phyloP scores from a whole-genome alignment of 2,113 vertebrate genomes.

The Perca fluviatilis region DNA sequence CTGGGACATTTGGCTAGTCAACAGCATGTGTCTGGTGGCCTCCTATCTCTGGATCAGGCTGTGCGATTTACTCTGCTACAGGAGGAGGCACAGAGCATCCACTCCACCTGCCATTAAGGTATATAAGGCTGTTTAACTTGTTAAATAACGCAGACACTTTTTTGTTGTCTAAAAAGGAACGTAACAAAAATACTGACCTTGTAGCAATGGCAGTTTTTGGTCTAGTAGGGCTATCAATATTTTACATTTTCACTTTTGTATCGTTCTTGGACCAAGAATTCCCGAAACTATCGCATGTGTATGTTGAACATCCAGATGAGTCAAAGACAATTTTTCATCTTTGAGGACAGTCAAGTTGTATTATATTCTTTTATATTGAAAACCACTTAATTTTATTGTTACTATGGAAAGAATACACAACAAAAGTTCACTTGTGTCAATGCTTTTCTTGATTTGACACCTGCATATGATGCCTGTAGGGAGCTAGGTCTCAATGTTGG shows the following conservation, averaged over 20 bases:
- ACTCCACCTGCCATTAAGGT: constrained; percentile 86
- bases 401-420: not conserved
- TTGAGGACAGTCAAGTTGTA: constrained; percentile 3
- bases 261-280: not conserved
- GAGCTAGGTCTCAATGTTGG: not conserved
- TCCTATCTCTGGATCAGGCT: constrained; percentile 87
- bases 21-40: constrained; percentile 86
- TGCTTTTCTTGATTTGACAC: not conserved
- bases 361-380: not conserved
- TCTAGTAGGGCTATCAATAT: not conserved
- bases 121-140: constrained; percentile 66
- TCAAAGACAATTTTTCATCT: not conserved
- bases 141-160: not conserved
- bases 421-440: not conserved
- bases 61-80: constrained; percentile 81
- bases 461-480: not conserved
- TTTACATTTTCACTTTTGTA: not conserved
- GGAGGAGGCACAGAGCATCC: constrained; percentile 80
- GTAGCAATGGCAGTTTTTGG: not conserved
- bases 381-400: not conserved
- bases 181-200: not conserved
- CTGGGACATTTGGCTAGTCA: constrained; percentile 87
- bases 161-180: not conserved
- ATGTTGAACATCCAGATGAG: too few relatives aligned
- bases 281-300: not conserved